phyloP scores from a whole-genome alignment of 2,113 vertebrate species.

The Micronycteris hirsuta region DNA sequence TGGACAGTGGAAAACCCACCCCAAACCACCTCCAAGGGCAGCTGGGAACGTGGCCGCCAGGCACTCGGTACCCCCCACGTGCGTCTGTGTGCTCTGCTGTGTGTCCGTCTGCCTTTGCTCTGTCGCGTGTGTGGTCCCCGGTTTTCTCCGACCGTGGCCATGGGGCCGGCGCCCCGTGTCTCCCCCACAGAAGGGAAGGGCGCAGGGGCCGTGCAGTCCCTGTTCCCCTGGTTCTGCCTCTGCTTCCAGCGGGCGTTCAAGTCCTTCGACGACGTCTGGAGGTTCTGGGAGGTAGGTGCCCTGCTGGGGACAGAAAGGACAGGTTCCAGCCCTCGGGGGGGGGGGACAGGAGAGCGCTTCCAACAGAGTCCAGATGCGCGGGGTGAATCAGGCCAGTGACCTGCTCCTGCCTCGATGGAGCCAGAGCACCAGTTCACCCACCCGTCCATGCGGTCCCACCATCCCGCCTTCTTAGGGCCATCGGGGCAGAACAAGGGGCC shows the following conservation, averaged over 20 bases:
- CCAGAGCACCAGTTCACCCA: background rate
- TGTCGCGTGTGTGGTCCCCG: fast-evolving
- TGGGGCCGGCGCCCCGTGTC: background rate
- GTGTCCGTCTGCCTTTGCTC: background rate
- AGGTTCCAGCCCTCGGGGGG: background rate
- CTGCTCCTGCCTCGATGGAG: background rate
- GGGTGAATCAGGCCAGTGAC: background rate
- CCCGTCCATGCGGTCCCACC: background rate
- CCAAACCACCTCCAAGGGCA: background rate
- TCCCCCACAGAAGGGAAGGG: conserved; percentile 66
- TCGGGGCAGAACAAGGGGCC: background rate
- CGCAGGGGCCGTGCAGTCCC: background rate
- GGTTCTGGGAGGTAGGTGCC: conserved; percentile 62
- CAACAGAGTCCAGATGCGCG: background rate
- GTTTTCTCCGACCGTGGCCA: background rate
- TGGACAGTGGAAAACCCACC: background rate
- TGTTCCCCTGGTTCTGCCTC: conserved; percentile 72
- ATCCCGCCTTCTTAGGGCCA: background rate
- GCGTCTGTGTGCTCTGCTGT: fast-evolving
- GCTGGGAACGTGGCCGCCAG: background rate
- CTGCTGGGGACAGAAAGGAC: fast-evolving
- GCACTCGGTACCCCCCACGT: fast-evolving
- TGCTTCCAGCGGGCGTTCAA: conserved; percentile 70
- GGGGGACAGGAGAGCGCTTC: background rate
- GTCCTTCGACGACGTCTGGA: conserved; percentile 62